Evolutionary conservation across 2,797 vertebrate species (phyloP), one percentile per base, ranked within the genome.

Genomic region (Lindbergichthys nudifrons): DNA sequence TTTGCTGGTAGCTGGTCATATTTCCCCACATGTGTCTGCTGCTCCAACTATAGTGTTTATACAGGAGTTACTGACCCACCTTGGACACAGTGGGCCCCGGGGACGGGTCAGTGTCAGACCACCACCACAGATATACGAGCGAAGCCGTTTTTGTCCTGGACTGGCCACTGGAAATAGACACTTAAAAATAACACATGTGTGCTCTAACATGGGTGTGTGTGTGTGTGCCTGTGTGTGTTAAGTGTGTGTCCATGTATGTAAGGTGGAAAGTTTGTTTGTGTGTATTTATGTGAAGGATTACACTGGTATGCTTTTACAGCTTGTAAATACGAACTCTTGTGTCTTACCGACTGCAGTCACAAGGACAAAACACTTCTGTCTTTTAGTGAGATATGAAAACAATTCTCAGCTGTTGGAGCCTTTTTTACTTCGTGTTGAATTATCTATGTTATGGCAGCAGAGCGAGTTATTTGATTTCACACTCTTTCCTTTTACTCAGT

Each of bases 391-490:
- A 73, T 54, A 54, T 82, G 79, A 65, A 70, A 69, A 75, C 32
- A 72, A 83, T 82, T 85, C 76, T 68, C 86, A 88, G 83, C 83
- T 87, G 80, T 81, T 69, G 53, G 10, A 64, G 60, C 11, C 19
- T n/a, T 71, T 70, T 63, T 58, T 79, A 2, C 12, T 50, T 10
- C 26, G 26, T 42, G 32, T 75, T 86, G 65, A 87, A 70, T 89
- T 83, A 72, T 86, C 79, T 78, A 70, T 87, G 73, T 85, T 86
- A 81, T 88, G 89, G 89, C 89, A 90, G 85, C 71, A 70, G 80
- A 82, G 85, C 26, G 11, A 82, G 67, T 59, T 39, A 78, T 88
- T 85, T 81, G 65, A 91, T 91, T 91, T 87, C 82, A 90, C 88
- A 85, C 84, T 72, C 85, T 70, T 80, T 90, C 83, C 79, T 76